Evolutionary conservation across 2,888 invertebrate genomes (phyloP), one percentile per base, ranked within the genome.

Genomic region (Drosophila cracens): DNA sequence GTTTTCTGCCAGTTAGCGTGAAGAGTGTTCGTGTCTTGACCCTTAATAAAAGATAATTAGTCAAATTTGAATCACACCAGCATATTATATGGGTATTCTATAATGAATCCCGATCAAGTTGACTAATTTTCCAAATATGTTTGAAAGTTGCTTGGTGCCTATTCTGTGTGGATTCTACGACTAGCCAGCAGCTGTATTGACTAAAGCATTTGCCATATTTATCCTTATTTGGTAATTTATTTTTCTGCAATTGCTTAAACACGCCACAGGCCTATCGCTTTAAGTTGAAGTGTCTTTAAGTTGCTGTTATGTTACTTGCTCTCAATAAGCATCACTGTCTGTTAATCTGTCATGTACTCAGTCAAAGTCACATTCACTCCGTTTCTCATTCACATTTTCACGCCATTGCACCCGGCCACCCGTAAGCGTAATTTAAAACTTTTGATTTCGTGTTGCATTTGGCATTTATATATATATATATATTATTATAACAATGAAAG

Each of bases 321-420:
- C n/a, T 49, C 27, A 29, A 49, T 25, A n/a, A 40, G 51, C 52
- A 54, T 49, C 46, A 76, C 10, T 56, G 60, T 71, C 48, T n/a
- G 11, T 54, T 25, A 49, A 29, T 59, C 59, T 67, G 48, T 59
- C 40, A 51, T 16, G 36, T 29, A 57, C 38, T 29, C 54, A 13
- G 48, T 66, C 59, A 31, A 34, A 38, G 56, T 53, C 57, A 48
- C 58, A 58, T 57, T 53, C 21, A 43, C 21, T 64, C 53, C 34
- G 51, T 60, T 49, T 60, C 31, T 36, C 53, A 60, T 43, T 40
- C 60, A 61, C 27, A 69, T 82, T 87, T 87, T 74, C 85, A 86
- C 81, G 70, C 67, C 70, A 87, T 64, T 85, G 67, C 76, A 57
- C 86, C 58, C 53, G 71, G 67, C 61, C 36, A 33, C 51, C 69